Percentiles rank a stretch among this genome's conserved stretches.
Evolutionary conservation across 2,888 invertebrate species (phyloP).

Genomic region (Caradrina clavipalpis): DNA sequence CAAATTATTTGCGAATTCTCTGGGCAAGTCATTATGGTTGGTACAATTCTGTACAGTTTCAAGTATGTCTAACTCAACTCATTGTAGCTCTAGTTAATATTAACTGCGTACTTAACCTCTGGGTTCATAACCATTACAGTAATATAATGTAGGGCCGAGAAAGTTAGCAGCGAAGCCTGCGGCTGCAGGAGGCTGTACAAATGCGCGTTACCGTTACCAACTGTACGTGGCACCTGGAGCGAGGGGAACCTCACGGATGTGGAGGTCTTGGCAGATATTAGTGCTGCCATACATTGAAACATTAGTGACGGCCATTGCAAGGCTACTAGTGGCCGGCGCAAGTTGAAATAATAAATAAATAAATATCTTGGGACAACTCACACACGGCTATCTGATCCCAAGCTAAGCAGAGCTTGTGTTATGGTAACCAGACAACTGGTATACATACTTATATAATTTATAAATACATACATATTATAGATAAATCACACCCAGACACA

Average conservation of each 20-base stretch:
- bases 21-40: not conserved
- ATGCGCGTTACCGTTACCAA: slow-evolving; percentile 52
- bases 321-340: not conserved
- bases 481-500: no score
- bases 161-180: slow-evolving; percentile 39
- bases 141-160: slow-evolving; percentile 38
- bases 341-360: no score
- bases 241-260: slow-evolving; percentile 9
- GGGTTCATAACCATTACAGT: slow-evolving; percentile 26
- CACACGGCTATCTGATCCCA: no score
- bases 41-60: not conserved
- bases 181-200: slow-evolving; percentile 37
- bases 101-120: slow-evolving; percentile 31
- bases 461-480: no score
- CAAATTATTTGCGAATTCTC: not conserved
- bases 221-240: slow-evolving; percentile 47
- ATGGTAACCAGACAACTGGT: no score
- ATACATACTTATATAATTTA: no score
- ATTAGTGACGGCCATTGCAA: no score
- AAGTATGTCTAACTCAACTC: not conserved
- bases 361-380: no score
- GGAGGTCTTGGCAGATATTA: slow-evolving; percentile 34
- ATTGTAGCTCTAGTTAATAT: not conserved
- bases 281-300: not conserved
- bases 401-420: no score